These are phyloP conservation scores for Blastobasis lacticolella DNA, from an alignment of 2,888 invertebrate genomes.

Conservation along the genomic window DNA sequence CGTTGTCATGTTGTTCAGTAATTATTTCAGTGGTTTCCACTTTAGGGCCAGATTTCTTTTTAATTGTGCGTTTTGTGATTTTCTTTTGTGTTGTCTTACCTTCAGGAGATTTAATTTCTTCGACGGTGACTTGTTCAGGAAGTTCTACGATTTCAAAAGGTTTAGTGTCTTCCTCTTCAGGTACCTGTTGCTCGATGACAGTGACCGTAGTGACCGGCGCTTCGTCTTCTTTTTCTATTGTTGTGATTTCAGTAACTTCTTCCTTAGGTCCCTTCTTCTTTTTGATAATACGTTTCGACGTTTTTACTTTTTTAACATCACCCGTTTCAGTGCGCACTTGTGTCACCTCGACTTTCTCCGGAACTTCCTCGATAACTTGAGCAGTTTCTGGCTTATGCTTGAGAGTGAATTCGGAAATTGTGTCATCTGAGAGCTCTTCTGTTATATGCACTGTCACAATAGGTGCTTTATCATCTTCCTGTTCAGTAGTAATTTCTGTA, in stretches of 20 bases:
- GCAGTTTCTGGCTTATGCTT: slow-evolving; percentile 23
- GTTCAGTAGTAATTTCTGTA: slow-evolving; percentile 28
- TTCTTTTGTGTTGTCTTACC: slow-evolving; percentile 29
- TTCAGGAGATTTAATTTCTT: slow-evolving; percentile 24
- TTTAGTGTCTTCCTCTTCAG: slow-evolving; percentile 32
- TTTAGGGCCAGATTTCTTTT: slow-evolving; percentile 40
- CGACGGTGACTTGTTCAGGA: slow-evolving; percentile 31
- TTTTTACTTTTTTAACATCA: slow-evolving; percentile 28
- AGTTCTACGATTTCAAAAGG: slow-evolving; percentile 21
- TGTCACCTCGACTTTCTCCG: slow-evolving; percentile 12
- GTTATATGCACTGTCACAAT: slow-evolving; percentile 19
- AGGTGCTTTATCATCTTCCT: slow-evolving; percentile 14
- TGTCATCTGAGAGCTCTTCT: slow-evolving; percentile 12
- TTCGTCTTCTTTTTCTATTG: slow-evolving; percentile 23
- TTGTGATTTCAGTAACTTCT: slow-evolving; percentile 23
- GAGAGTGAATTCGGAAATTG: slow-evolving; percentile 17
- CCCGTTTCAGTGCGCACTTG: slow-evolving; percentile 18
- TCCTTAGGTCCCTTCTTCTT: slow-evolving; percentile 18
- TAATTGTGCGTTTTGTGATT: slow-evolving; percentile 38
- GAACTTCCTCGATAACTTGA: slow-evolving; percentile 21
- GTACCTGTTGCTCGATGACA: slow-evolving; percentile 41
- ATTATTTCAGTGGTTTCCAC: slow-evolving; percentile 19
- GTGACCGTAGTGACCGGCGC: slow-evolving; percentile 19
- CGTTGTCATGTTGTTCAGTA: slow-evolving; percentile 4
- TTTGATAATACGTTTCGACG: slow-evolving; percentile 30